Conservation (phyloP, 2,797 vertebrate genomes). For the Decapterus maruadsi region DNA sequence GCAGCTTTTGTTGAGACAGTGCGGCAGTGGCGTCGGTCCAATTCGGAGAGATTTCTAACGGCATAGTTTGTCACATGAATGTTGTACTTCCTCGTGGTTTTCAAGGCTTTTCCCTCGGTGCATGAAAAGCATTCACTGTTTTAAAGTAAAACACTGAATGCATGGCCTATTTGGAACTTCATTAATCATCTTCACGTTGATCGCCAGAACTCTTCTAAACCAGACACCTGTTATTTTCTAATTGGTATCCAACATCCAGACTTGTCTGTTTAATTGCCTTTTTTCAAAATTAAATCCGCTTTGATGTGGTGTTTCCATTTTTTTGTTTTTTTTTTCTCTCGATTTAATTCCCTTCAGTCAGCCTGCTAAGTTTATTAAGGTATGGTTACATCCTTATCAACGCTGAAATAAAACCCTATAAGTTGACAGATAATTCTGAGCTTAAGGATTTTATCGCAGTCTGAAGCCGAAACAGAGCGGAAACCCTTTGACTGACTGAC, state of each 20-base stretch:
- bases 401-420: neutral
- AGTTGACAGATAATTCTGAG: neutral
- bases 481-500: slow-evolving; percentile 9
- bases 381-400: neutral
- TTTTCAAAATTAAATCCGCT: slow-evolving; percentile 4
- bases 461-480: neutral
- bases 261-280: neutral
- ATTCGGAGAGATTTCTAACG: slow-evolving; percentile 1
- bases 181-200: slow-evolving; percentile 1
- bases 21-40: neutral
- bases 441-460: neutral
- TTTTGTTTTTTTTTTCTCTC: slow-evolving; percentile 41
- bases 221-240: neutral
- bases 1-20: neutral
- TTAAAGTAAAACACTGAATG: neutral
- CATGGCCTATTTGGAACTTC: neutral
- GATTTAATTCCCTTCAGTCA: neutral
- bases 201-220: neutral
- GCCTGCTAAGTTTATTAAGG: neutral
- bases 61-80: neutral
- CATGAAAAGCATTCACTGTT: neutral
- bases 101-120: neutral
- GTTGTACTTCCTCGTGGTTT: neutral
- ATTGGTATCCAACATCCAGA: neutral
- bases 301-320: slow-evolving; percentile 49